A percentile compares a stretch with the other conserved stretches of the same genome.
Conservation (phyloP, 2,888 invertebrate genomes). For the Argyresthia albistria region DNA sequence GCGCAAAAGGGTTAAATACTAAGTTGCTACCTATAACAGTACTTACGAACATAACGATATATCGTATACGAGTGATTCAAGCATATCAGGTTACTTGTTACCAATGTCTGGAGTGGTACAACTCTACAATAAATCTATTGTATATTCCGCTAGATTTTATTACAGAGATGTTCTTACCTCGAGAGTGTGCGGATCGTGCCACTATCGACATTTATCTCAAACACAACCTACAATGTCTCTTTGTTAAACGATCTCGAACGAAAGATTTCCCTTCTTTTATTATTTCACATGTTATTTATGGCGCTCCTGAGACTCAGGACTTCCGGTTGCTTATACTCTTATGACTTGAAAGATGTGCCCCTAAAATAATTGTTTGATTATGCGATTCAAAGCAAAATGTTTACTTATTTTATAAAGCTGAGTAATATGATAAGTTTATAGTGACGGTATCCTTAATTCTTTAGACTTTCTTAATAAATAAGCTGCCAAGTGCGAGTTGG, state of each 20-base stretch:
- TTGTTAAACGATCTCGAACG: slow-evolving; percentile 56
- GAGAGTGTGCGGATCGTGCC: slow-evolving; percentile 33
- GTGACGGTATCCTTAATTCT: too few species aligned
- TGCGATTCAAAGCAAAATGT: neutral
- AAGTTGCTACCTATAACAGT: too few species aligned
- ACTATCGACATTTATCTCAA: slow-evolving; percentile 50
- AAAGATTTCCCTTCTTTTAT: slow-evolving; percentile 59
- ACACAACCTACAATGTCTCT: slow-evolving; percentile 38
- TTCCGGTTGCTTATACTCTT: slow-evolving; percentile 20
- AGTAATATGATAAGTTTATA: too few species aligned
- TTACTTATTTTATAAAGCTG: neutral
- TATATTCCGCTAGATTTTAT: slow-evolving; percentile 15
- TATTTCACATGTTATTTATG: slow-evolving; percentile 63
- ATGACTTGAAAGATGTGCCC: slow-evolving; percentile 16
- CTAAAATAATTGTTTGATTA: too few species aligned
- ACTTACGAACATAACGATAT: too few species aligned
- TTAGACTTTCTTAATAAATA: too few species aligned
- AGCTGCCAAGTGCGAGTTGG: too few species aligned
- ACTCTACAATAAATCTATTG: too few species aligned
- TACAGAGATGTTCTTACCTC: slow-evolving; percentile 37
- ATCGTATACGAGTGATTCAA: too few species aligned
- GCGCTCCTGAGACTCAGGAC: slow-evolving; percentile 33
- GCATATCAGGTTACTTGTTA: too few species aligned
- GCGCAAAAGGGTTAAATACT: too few species aligned
- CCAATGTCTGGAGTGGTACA: too few species aligned